Evolutionary conservation across 2,888 invertebrate genomes (phyloP).

Genomic region (Apoda limacodes): DNA sequence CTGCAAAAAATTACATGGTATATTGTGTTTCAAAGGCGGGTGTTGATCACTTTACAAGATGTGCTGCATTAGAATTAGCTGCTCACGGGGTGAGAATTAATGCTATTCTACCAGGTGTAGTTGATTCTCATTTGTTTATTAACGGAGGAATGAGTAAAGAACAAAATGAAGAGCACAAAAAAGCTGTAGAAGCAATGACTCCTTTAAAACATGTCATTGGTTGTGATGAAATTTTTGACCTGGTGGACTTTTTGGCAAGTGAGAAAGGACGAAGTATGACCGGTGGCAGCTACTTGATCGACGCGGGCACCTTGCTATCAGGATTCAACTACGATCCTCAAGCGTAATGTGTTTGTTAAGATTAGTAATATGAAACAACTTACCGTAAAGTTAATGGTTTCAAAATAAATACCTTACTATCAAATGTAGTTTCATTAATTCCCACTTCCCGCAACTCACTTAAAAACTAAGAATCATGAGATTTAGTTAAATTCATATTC

Average conservation of each 20-base stretch:
- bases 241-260: slow-evolving; percentile 27
- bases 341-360: too few species aligned
- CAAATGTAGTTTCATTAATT: too few species aligned
- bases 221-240: slow-evolving; percentile 26
- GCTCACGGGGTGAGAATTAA: slow-evolving; percentile 72
- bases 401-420: too few species aligned
- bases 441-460: too few species aligned
- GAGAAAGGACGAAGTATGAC: slow-evolving; percentile 31
- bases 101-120: slow-evolving; percentile 77
- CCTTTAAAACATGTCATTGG: slow-evolving; percentile 21
- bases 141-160: slow-evolving; percentile 16
- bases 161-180: slow-evolving; percentile 18
- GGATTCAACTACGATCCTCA: too few species aligned
- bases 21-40: slow-evolving; percentile 80
- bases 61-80: slow-evolving; percentile 75
- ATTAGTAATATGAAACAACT: too few species aligned
- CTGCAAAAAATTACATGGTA: slow-evolving; percentile 14
- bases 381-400: too few species aligned
- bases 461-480: too few species aligned
- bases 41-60: slow-evolving; percentile 79
- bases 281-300: too few species aligned
- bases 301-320: too few species aligned
- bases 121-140: slow-evolving; percentile 37
- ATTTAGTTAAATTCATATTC: too few species aligned
- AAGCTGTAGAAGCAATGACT: slow-evolving; percentile 1